Percentiles rank a stretch among this genome's conserved stretches.
phyloP scores from a whole-genome alignment of 2,888 invertebrate species.

The Netelia inedita region DNA sequence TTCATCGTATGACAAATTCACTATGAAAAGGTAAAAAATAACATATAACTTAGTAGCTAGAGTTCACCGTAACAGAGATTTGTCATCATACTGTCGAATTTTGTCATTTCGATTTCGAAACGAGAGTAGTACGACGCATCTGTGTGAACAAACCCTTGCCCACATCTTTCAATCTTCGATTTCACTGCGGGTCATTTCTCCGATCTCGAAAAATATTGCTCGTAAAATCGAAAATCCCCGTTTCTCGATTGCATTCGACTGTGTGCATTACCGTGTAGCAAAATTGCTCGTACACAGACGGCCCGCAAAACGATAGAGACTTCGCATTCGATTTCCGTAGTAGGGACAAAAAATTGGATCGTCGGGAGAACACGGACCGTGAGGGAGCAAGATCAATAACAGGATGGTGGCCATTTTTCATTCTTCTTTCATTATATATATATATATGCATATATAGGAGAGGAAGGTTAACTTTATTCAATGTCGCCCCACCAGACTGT shows the following conservation, averaged over 20 bases:
- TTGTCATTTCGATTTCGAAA: no score
- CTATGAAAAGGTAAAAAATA: no score
- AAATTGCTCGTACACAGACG: slow-evolving; percentile 30
- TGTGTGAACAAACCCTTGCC: not conserved
- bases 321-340: slow-evolving; percentile 44
- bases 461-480: slow-evolving; percentile 53
- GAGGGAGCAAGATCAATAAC: slow-evolving; percentile 59
- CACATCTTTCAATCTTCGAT: slow-evolving; percentile 49
- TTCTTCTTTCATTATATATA: slow-evolving; percentile 36
- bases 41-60: no score
- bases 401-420: slow-evolving; percentile 50
- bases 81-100: no score
- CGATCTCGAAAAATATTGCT: slow-evolving; percentile 45
- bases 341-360: slow-evolving; percentile 56
- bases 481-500: slow-evolving; percentile 44
- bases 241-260: slow-evolving; percentile 6
- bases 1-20: no score
- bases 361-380: slow-evolving; percentile 19
- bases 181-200: slow-evolving; percentile 37
- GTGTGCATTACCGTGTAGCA: slow-evolving; percentile 29
- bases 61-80: no score
- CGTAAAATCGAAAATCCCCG: slow-evolving; percentile 58
- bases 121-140: no score
- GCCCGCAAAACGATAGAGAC: slow-evolving; percentile 14
- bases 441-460: slow-evolving; percentile 7